Base-by-base conservation (phyloP, 2,113 vertebrate species). In the Scomber scombrus region DNA sequence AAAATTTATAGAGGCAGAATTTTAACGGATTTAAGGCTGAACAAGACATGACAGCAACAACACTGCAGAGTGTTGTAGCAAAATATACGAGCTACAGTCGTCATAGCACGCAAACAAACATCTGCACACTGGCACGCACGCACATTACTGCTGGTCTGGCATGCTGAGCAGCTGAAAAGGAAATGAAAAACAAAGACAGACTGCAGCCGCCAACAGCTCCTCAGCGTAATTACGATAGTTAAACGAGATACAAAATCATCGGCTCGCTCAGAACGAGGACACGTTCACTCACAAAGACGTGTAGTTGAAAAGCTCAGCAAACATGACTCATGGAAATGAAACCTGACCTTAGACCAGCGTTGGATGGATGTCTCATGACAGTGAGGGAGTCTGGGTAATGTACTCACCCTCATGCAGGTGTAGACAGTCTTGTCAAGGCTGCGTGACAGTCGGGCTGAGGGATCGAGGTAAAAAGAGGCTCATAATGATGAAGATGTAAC, bases 251-350 rank as follows among this genome's bases (percentile, higher is more conserved):
- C 69, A 88, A 71, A 78, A 75, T 60, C 82, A 79, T 85, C 80
- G 66, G 26, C 82, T 67, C 12, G 15, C 71, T 73, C 16, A 63
- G 34, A 82, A 85, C 60, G 43, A 83, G 76, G 23, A 26, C 80
- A 16, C 54, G 74, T 67, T 74, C 68, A 13, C 52, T 76, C 68
- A 69, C 56, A 76, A 69, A 78, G 81, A 81, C 55, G 77, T 46
- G 45, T 3, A 19, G 61, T 70, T 47, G 34, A 5, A 70, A 60
- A 65, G 79, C 79, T 79, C 23, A 75, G 64, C 66, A 70, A 88
- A 90, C 84, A 88, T 73, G 80, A 90, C 68, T 91, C 85, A 50
- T 65, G 66, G 82, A 86, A 88, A 86, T 83, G 69, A 90, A 89
- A 90, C 70, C 16, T 7, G 85, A 90, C 61, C 62, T 66, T n/a